phyloP scores from a whole-genome alignment of 2,113 vertebrate species.

The Pardalotus punctatus region DNA sequence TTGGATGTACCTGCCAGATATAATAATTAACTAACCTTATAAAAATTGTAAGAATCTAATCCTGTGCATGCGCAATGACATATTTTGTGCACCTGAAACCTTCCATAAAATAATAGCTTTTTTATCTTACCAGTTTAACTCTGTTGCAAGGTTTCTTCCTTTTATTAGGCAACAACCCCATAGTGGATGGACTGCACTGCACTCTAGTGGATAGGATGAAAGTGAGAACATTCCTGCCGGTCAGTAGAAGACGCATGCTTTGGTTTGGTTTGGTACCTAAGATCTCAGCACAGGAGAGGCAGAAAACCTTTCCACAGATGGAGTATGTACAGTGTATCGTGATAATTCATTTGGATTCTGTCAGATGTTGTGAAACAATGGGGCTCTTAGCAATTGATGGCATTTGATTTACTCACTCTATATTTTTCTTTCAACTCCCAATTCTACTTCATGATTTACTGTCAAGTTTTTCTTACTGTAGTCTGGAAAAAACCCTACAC shows the following conservation, averaged over 20 bases:
- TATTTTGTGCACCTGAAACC: neutral
- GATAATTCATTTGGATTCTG: neutral
- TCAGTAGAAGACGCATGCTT: neutral
- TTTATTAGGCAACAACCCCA: neutral
- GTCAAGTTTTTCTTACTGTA: neutral
- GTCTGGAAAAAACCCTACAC: neutral
- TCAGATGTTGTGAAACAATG: neutral
- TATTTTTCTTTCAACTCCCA: neutral
- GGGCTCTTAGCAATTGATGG: neutral
- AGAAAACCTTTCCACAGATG: neutral
- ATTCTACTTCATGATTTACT: neutral
- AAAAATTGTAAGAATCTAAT: neutral
- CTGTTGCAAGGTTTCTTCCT: neutral
- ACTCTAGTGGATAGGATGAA: neutral
- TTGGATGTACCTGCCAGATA: neutral
- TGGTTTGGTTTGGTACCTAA: neutral
- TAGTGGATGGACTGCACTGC: neutral
- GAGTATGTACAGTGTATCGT: fast-evolving
- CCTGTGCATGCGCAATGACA: fast-evolving
- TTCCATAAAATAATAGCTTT: neutral
- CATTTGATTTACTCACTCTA: neutral
- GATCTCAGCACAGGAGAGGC: neutral
- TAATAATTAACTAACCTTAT: neutral
- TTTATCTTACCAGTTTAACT: neutral
- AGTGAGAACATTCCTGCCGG: neutral